Percentiles rank a stretch among this genome's conserved stretches.
These are phyloP conservation scores for Hydrozoanthus gracilis DNA, from an alignment of 92 coral and sea anemone genomes.

Conservation along the genomic window DNA sequence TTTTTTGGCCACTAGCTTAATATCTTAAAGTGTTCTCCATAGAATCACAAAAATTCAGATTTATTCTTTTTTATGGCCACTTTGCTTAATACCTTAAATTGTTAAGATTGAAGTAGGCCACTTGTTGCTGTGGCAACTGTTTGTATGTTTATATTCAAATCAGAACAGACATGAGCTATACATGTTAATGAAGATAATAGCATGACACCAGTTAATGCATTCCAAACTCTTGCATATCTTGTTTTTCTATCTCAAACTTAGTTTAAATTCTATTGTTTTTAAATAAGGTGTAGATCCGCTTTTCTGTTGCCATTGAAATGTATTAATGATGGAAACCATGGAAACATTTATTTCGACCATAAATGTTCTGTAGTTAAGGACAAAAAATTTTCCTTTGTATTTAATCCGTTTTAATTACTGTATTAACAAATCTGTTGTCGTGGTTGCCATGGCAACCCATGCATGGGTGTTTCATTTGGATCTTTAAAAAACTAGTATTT, in stretches of 20 bases:
- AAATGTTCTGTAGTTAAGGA: slow-evolving; percentile 15
- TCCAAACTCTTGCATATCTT: background rate
- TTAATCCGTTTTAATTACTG: slow-evolving; percentile 1
- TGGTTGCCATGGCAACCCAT: background rate
- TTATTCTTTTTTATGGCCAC: background rate
- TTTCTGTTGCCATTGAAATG: slow-evolving; percentile 8
- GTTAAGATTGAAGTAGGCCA: slow-evolving; percentile 19
- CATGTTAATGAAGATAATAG: no score
- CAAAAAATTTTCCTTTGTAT: background rate
- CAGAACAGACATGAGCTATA: background rate
- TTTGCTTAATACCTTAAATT: background rate
- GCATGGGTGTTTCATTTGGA: no score
- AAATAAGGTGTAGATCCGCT: background rate
- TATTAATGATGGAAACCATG: slow-evolving; percentile 1
- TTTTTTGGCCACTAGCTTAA: background rate
- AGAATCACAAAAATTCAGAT: slow-evolving; percentile 4
- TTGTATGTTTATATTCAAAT: background rate
- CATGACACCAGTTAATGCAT: slow-evolving; percentile 5
- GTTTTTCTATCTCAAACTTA: background rate
- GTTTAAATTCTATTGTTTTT: slow-evolving; percentile 10
- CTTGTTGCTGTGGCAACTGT: slow-evolving; percentile 16
- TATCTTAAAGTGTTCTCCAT: slow-evolving; percentile 14
- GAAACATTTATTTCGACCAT: background rate
- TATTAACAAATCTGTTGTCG: slow-evolving; percentile 2
- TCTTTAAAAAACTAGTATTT: no score